These are phyloP conservation scores for Zaprionus ghesquierei DNA, from an alignment of 1,140 invertebrate genomes.

Conservation along the genomic window DNA sequence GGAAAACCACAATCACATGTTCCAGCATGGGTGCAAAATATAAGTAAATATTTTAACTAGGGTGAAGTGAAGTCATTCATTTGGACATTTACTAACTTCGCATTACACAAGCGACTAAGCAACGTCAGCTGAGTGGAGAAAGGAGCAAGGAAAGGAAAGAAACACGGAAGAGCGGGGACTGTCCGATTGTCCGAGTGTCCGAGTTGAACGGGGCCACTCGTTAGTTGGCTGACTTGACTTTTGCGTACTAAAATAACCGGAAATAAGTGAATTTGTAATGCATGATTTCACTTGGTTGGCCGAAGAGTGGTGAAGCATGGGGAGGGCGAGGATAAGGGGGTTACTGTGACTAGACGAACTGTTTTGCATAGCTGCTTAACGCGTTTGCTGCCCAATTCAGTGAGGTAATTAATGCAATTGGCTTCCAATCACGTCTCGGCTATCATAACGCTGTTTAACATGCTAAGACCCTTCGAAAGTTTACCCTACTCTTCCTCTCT, in stretches of 20 bases:
- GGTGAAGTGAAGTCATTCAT: conserved; percentile 79
- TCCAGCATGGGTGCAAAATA: conserved; percentile 47
- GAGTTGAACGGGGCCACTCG: conserved; percentile 2
- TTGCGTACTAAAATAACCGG: conserved; percentile 79
- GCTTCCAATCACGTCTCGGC: conserved; percentile 58
- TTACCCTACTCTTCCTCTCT: not conserved
- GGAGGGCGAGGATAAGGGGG: not conserved
- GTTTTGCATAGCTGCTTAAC: conserved; percentile 19
- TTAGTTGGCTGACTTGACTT: conserved; percentile 59
- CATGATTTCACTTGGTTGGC: conserved; percentile 62
- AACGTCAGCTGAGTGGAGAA: conserved; percentile 23
- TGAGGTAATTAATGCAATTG: conserved; percentile 69
- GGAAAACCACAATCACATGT: conserved; percentile 69
- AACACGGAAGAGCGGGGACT: not conserved
- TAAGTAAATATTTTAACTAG: conserved; percentile 78
- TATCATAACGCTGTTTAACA: conserved; percentile 51
- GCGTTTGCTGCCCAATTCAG: conserved; percentile 15
- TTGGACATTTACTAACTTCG: conserved; percentile 77
- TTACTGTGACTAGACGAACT: not conserved
- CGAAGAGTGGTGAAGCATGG: not conserved
- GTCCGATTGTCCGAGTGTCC: conserved; percentile 4
- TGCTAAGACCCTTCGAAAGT: conserved; percentile 1
- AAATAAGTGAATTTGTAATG: conserved; percentile 75
- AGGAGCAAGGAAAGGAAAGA: not conserved
- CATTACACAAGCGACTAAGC: conserved; percentile 76